Conservation (phyloP, 2,797 vertebrate species). For the Gadopsis bispinosus region DNA sequence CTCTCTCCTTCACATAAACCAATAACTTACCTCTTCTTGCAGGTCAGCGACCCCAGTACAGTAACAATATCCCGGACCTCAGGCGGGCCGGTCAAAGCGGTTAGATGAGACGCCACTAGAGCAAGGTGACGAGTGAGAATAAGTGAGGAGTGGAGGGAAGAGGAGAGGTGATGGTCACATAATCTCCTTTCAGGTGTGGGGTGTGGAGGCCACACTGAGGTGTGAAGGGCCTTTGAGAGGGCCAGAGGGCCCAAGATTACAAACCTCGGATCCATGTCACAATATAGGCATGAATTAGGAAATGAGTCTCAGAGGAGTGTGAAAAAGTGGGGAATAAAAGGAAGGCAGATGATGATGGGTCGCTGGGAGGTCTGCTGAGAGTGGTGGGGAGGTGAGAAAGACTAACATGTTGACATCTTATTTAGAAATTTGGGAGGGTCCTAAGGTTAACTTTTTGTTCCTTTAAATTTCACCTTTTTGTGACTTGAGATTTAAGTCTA, state of each 20-base stretch:
- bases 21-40: slow-evolving; percentile 47
- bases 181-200: slow-evolving; percentile 61
- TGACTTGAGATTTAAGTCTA: background rate
- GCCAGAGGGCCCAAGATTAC: slow-evolving; percentile 59
- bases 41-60: slow-evolving; percentile 40
- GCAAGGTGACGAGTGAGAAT: slow-evolving; percentile 49
- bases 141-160: slow-evolving; percentile 26
- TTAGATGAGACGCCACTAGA: slow-evolving; percentile 25
- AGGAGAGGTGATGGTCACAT: slow-evolving; percentile 22
- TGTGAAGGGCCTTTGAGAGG: slow-evolving; percentile 73
- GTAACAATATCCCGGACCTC: slow-evolving; percentile 50
- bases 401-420: slow-evolving; percentile 36
- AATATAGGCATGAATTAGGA: slow-evolving; percentile 69
- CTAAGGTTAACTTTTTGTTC: slow-evolving; percentile 36
- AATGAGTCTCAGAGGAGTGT: slow-evolving; percentile 62
- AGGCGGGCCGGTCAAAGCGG: slow-evolving; percentile 25
- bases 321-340: slow-evolving; percentile 70
- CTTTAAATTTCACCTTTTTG: slow-evolving; percentile 18
- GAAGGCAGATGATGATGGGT: slow-evolving; percentile 53
- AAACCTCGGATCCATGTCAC: slow-evolving; percentile 60
- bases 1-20: slow-evolving; percentile 49
- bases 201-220: slow-evolving; percentile 57
- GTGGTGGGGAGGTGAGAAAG: slow-evolving; percentile 53
- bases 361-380: slow-evolving; percentile 58
- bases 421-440: slow-evolving; percentile 38